Evolutionary conservation across 2,797 vertebrate species (phyloP), one percentile per base, ranked within the genome.

Genomic region (Malurus leucopterus): DNA sequence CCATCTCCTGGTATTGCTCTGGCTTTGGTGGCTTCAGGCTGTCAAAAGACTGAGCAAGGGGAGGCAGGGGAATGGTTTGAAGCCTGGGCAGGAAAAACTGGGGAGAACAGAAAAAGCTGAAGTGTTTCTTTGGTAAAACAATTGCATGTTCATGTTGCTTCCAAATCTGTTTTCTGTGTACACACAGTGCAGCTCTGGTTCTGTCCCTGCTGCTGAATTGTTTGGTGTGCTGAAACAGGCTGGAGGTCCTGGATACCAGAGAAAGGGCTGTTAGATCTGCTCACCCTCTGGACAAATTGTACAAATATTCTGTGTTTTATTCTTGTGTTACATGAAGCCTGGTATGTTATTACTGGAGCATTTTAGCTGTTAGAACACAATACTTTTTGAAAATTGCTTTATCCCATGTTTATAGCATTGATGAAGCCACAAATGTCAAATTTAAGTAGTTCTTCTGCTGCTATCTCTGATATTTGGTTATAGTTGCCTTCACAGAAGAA

Each of bases 61-160:
- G 18, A 18, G 11, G 32, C 36, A 34, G 3, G 44, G 80, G n/a
- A 79, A 11, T 19, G 43, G 15, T 29, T 59, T 69, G 53, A 36
- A 73, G 24, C 21, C 44, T 74, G 32, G 43, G 16, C 30, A 54
- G 63, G 50, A 64, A 36, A 32, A 83, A 30, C 6, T 3, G 13
- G 49, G 22, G 18, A 59, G 24, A 77, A 6, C 62, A 83, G 50
- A 50, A 13, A 57, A 17, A 26, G 7, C 16, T 4, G 13, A 41
- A 36, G 36, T 11, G 20, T 87, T 84, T 69, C 38, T 41, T 29
- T 46, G 49, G 41, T 59, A 3, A 27, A 82, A 49, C 32, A 23
- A 9, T 51, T 21, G 14, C 38, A 13, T 0, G 1, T 20, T 75
- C 38, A 13, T 0, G 0, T 20, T 75, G 58, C 58, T 58, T 72